Evolutionary conservation across 1,140 invertebrate species (phyloP).

Genomic region (Sesamia nonagrioides): DNA sequence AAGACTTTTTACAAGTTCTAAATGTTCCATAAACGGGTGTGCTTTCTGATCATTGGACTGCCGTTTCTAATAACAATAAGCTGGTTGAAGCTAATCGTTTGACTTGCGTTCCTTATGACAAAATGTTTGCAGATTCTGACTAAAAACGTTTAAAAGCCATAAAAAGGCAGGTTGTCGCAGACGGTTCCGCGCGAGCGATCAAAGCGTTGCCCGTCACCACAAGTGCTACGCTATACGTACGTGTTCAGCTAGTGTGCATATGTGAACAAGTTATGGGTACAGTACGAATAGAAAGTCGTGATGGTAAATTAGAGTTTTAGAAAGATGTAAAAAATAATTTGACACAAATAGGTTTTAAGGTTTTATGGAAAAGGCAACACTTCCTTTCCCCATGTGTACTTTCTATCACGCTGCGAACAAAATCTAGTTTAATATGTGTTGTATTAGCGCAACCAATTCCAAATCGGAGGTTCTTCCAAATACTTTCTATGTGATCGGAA

Average conservation of each 20-base stretch:
- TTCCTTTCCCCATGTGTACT: too few species aligned
- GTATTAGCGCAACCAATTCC: not conserved
- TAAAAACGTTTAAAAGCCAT: slow-evolving; percentile 53
- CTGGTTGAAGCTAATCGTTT: slow-evolving; percentile 35
- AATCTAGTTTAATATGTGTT: too few species aligned
- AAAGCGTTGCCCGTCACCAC: slow-evolving; percentile 26
- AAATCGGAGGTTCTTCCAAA: slow-evolving; percentile 20
- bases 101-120: slow-evolving; percentile 33
- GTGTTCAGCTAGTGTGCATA: not conserved
- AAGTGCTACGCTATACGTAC: not conserved
- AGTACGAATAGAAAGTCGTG: not conserved
- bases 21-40: not conserved
- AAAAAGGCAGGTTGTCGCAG: slow-evolving; percentile 44
- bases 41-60: slow-evolving; percentile 37
- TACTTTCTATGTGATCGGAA: slow-evolving; percentile 27
- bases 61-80: slow-evolving; percentile 28
- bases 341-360: too few species aligned
- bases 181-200: slow-evolving; percentile 48
- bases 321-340: not conserved
- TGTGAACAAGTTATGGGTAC: not conserved
- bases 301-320: not conserved
- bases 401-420: too few species aligned
- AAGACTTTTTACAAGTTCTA: slow-evolving; percentile 28
- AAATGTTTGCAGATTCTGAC: slow-evolving; percentile 33
- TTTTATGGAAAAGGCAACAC: too few species aligned